phyloP scores from a whole-genome alignment of 1,140 invertebrate species.

The Epicauta chinensis region DNA sequence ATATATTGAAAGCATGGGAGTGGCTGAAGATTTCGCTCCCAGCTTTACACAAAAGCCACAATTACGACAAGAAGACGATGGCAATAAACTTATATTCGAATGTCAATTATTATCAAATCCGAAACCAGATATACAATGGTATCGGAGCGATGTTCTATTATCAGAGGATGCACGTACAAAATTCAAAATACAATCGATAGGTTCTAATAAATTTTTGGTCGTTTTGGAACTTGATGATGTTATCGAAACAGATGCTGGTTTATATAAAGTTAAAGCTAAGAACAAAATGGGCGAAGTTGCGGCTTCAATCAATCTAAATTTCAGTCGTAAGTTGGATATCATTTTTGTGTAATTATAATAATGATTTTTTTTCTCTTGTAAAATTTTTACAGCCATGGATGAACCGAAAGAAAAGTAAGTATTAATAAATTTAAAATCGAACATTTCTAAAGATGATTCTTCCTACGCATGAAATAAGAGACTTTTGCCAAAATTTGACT shows the following conservation, averaged over 20 bases:
- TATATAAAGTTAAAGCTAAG: slow-evolving; percentile 96
- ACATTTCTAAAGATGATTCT: slow-evolving; percentile 10
- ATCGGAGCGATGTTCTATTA: slow-evolving; percentile 75
- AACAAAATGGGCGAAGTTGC: slow-evolving; percentile 97
- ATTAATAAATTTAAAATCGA: slow-evolving; percentile 1
- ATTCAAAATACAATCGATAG: slow-evolving; percentile 78
- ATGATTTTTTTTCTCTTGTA: neutral
- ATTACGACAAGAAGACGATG: slow-evolving; percentile 91
- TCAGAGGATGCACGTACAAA: slow-evolving; percentile 76
- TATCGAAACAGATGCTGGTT: slow-evolving; percentile 90
- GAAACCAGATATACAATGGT: slow-evolving; percentile 89
- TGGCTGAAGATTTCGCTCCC: slow-evolving; percentile 90
- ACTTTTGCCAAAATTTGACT: slow-evolving; percentile 27
- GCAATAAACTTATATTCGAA: slow-evolving; percentile 92
- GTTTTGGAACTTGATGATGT: slow-evolving; percentile 92
- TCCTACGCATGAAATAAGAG: slow-evolving; percentile 14
- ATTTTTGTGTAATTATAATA: neutral
- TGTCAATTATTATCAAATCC: slow-evolving; percentile 80
- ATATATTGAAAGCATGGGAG: slow-evolving; percentile 55
- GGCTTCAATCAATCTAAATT: slow-evolving; percentile 97
- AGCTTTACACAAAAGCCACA: slow-evolving; percentile 96
- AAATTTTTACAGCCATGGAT: slow-evolving; percentile 64
- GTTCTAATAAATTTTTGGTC: slow-evolving; percentile 81
- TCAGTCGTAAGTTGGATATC: slow-evolving; percentile 79
- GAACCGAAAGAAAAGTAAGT: slow-evolving; percentile 80